Percentiles rank a stretch among this genome's conserved stretches.
These are phyloP conservation scores for Clitarchus hookeri DNA, from an alignment of 2,888 invertebrate genomes.

Conservation along the genomic window DNA sequence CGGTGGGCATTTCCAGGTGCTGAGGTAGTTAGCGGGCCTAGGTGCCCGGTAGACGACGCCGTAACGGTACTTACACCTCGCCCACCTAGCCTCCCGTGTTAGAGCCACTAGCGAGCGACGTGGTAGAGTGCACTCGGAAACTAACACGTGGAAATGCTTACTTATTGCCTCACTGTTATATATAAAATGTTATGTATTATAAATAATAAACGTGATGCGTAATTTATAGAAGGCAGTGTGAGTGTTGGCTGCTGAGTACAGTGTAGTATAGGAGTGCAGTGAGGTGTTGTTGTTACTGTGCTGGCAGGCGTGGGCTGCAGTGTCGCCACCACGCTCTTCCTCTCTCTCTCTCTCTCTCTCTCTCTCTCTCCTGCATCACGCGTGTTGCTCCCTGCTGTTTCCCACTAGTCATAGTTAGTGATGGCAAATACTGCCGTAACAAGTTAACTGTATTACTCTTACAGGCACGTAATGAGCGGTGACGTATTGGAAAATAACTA, in stretches of 20 bases:
- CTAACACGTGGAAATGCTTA: conserved; percentile 33
- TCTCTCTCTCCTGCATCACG: no score
- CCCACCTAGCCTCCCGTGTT: neutral
- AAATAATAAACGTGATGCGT: conserved; percentile 32
- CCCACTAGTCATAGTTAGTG: no score
- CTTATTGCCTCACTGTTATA: conserved; percentile 36
- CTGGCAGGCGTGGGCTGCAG: neutral
- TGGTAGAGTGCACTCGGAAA: no score
- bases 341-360: no score
- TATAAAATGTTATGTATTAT: conserved; percentile 36
- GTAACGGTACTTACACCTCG: neutral
- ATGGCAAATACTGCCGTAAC: no score
- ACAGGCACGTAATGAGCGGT: no score
- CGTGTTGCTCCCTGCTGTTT: no score
- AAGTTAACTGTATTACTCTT: no score
- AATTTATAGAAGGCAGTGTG: conserved; percentile 29
- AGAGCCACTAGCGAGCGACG: no score
- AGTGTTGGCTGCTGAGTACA: neutral
- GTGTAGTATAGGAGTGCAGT: neutral
- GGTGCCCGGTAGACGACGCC: neutral
- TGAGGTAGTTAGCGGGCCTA: neutral
- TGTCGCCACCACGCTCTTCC: no score
- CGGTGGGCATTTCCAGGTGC: conserved; percentile 23
- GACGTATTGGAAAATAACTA: no score
- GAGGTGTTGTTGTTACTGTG: neutral